Percentiles rank a stretch among this genome's conserved stretches.
Evolutionary conservation across 2,888 invertebrate genomes (phyloP).

Genomic region (Euplagia quadripunctaria): DNA sequence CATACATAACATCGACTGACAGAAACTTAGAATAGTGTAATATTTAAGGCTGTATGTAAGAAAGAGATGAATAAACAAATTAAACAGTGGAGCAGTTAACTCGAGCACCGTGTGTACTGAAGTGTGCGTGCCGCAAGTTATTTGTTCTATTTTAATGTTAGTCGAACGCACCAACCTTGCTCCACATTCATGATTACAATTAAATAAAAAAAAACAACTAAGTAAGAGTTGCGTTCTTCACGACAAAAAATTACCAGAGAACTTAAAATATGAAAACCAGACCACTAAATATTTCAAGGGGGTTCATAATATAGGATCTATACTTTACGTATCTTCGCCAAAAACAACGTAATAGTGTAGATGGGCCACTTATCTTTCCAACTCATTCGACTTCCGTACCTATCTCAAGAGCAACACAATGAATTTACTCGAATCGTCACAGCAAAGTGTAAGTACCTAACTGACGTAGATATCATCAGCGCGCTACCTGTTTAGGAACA

Average conservation of each 20-base stretch:
- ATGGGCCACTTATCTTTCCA: neutral
- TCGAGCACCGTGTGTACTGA: slow-evolving; percentile 59
- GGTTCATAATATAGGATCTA: neutral
- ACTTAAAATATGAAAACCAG: neutral
- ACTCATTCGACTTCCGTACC: neutral
- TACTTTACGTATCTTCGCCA: neutral
- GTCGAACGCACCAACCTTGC: slow-evolving; percentile 80
- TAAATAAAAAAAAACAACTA: slow-evolving; percentile 66
- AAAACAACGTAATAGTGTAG: neutral
- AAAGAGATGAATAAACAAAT: slow-evolving; percentile 38
- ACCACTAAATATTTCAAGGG: neutral
- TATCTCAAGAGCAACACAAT: neutral
- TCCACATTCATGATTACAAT: slow-evolving; percentile 80
- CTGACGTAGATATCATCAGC: neutral
- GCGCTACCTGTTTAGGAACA: neutral
- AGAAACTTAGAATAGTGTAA: neutral
- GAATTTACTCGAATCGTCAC: neutral
- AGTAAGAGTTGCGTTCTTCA: slow-evolving; percentile 42
- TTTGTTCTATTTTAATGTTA: slow-evolving; percentile 80
- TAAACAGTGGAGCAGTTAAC: slow-evolving; percentile 52
- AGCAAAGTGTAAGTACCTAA: neutral
- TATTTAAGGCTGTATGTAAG: slow-evolving; percentile 20
- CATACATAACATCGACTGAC: neutral
- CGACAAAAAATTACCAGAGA: slow-evolving; percentile 18
- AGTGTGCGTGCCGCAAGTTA: slow-evolving; percentile 75